Conservation (phyloP, 2,888 invertebrate genomes). For the Argynnis bischoffii region DNA sequence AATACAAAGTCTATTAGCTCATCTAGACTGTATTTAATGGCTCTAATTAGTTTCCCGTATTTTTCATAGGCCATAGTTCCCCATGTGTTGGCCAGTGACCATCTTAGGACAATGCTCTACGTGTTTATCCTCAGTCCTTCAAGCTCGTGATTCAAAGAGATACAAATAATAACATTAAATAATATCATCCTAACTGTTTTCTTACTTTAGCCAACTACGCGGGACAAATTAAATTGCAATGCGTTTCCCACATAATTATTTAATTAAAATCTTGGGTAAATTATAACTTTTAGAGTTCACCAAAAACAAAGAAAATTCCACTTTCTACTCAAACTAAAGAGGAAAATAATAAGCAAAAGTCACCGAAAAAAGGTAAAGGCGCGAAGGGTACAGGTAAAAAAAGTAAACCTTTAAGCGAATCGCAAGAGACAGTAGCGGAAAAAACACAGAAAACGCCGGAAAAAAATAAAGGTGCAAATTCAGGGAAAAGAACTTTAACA, state of each 20-base stretch:
- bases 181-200: no score
- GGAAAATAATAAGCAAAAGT: background rate
- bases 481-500: constrained; percentile 4
- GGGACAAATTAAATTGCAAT: background rate
- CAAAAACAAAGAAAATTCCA: constrained; percentile 60
- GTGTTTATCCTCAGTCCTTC: no score
- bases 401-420: constrained; percentile 60
- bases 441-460: constrained; percentile 51
- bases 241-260: no score
- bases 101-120: no score
- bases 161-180: no score
- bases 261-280: background rate
- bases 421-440: constrained; percentile 49
- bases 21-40: no score
- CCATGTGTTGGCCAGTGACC: no score
- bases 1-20: no score
- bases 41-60: background rate
- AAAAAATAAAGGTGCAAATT: background rate
- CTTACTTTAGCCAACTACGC: no score
- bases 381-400: constrained; percentile 45
- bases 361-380: constrained; percentile 34
- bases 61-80: no score
- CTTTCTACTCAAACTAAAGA: constrained; percentile 62
- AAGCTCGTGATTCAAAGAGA: no score
- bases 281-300: constrained; percentile 49